Evolutionary conservation across 2,797 vertebrate genomes (phyloP).

Genomic region (Anguilla marmorata): DNA sequence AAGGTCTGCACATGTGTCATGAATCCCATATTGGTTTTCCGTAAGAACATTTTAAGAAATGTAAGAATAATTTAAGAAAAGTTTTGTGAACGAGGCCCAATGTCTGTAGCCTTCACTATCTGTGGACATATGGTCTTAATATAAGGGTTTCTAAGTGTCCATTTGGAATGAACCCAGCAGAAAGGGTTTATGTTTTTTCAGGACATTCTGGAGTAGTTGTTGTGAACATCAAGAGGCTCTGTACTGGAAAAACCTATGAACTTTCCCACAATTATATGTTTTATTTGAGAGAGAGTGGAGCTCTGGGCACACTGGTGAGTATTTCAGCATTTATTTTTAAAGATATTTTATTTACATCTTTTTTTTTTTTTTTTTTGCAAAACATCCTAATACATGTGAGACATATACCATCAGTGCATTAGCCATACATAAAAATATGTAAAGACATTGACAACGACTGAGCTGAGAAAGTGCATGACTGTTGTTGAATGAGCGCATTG

Average conservation of each 20-base stretch:
- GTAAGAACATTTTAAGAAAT: too few relatives aligned
- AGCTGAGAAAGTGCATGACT: not conserved
- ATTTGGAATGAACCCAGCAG: conserved; percentile 16
- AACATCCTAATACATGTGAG: not conserved
- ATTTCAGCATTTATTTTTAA: not conserved
- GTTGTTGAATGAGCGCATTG: not conserved
- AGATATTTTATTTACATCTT: conserved; percentile 12
- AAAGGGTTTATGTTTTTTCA: conserved; percentile 22
- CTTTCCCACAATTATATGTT: conserved; percentile 63
- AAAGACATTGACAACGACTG: not conserved
- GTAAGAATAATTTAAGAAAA: too few relatives aligned
- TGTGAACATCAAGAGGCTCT: conserved; percentile 67
- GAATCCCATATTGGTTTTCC: too few relatives aligned
- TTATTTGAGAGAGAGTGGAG: conserved; percentile 63
- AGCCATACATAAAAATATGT: not conserved
- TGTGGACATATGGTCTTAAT: not conserved
- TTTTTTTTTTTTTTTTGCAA: conserved; percentile 17
- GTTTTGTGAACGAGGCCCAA: not conserved
- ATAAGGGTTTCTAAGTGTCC: not conserved
- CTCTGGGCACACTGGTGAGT: conserved; percentile 87
- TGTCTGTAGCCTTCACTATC: not conserved
- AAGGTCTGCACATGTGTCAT: too few relatives aligned
- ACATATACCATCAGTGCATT: not conserved
- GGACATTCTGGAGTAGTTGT: conserved; percentile 55
- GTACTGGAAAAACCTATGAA: conserved; percentile 93